Evolutionary conservation across 2,888 invertebrate genomes (phyloP), one percentile per base, ranked within the genome.

Genomic region (Chrysina gloriosa): DNA sequence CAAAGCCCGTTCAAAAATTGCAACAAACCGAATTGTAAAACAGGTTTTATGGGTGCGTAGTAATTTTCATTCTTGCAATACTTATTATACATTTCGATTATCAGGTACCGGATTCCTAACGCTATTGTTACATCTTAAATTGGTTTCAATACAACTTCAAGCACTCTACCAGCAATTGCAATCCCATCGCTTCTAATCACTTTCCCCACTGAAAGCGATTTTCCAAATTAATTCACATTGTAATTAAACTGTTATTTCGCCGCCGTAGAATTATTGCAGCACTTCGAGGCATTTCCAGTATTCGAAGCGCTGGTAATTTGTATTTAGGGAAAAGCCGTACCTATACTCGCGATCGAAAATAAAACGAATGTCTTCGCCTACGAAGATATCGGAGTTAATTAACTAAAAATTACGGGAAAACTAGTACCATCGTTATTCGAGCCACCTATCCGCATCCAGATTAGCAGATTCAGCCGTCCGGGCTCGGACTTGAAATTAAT

Each of bases 401-500:
- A 48, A 23, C 9, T 25, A 23, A 48, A 48, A 48, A 23, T 48
- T 48, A 48, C 27, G 48, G 2, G 23, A 36, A n/a, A n/a, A n/a
- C n/a, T n/a, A n/a, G n/a, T n/a, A n/a, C n/a, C n/a, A n/a, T n/a
- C n/a, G n/a, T n/a, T n/a, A n/a, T n/a, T n/a, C n/a, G n/a, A n/a
- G n/a, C n/a, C n/a, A n/a, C n/a, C n/a, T n/a, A n/a, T n/a, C n/a
- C n/a, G n/a, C n/a, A n/a, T n/a, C n/a, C n/a, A n/a, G n/a, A n/a
- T n/a, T n/a, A n/a, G n/a, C n/a, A 29, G 3, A 29, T 5, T 3
- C 7, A 5, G 39, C 39, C 45, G 23, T 25, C 25, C 25, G 9
- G 36, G 48, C 48, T 48, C 23, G n/a, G 23, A 11, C 25, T 23
- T 23, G 19, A 52, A 31, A 14, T 21, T 52, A 52, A 52, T 52